Evolutionary conservation across 2,113 vertebrate genomes (phyloP).

Genomic region (Todiramphus saurophagus): DNA sequence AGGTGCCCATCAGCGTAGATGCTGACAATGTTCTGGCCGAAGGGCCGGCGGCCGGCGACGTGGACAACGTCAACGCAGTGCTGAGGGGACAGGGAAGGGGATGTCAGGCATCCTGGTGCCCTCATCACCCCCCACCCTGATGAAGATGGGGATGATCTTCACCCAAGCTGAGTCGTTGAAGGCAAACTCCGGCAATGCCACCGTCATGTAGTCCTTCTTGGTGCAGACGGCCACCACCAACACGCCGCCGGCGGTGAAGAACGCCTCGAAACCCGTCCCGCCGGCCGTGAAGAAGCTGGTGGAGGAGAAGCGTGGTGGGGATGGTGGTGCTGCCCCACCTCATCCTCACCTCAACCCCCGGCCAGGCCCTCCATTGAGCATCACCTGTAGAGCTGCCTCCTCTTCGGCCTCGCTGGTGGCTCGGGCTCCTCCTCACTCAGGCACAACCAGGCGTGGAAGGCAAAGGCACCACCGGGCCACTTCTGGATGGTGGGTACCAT

Average conservation of each 20-base stretch:
- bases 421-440: constrained; percentile 73
- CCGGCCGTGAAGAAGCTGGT: constrained; percentile 90
- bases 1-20: constrained; percentile 87
- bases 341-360: not conserved
- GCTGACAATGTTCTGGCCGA: constrained; percentile 90
- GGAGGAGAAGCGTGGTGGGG: not conserved
- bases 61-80: constrained; percentile 90
- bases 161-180: constrained; percentile 90
- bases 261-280: constrained; percentile 93
- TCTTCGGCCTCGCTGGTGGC: constrained; percentile 70
- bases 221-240: constrained; percentile 97
- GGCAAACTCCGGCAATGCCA: constrained; percentile 81
- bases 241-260: constrained; percentile 88
- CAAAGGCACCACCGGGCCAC: constrained; percentile 89
- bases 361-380: not conserved
- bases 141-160: not conserved
- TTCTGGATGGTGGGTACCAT: constrained; percentile 93
- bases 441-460: constrained; percentile 96
- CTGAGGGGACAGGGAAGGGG: constrained; percentile 53
- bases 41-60: constrained; percentile 86
- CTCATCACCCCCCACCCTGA: fast-evolving
- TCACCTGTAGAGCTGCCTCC: constrained; percentile 97
- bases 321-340: not conserved
- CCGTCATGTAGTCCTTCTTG: constrained; percentile 94
- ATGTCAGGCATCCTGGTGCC: fast-evolving